Percentiles rank a stretch among this genome's conserved stretches.
Evolutionary conservation across 2,797 vertebrate species (phyloP).

Genomic region (Mastacembelus armatus): DNA sequence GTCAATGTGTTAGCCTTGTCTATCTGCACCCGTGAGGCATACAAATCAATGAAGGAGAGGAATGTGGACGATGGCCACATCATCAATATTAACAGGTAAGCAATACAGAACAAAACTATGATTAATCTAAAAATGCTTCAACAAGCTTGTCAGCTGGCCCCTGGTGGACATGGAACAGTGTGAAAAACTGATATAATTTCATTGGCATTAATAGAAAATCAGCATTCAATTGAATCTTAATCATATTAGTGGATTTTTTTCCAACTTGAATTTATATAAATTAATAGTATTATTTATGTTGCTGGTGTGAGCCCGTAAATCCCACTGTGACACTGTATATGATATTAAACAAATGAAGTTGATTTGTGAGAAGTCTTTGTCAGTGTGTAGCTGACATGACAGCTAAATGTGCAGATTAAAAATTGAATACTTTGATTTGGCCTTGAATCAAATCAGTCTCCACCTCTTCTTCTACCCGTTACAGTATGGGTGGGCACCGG

Average conservation of each 20-base stretch:
- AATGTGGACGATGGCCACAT: constrained; percentile 95
- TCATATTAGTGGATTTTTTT: too few relatives aligned
- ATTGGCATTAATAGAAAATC: not conserved
- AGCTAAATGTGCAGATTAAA: too few relatives aligned
- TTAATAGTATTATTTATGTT: too few relatives aligned
- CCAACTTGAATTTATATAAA: too few relatives aligned
- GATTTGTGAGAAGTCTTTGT: too few relatives aligned
- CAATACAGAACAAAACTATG: not conserved
- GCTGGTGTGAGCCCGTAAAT: not conserved
- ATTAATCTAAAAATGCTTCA: constrained; percentile 3
- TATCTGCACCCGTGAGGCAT: constrained; percentile 95
- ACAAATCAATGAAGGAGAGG: constrained; percentile 96
- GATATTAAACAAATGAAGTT: constrained; percentile 1
- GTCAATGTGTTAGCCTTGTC: constrained; percentile 95
- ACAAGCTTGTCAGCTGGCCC: constrained; percentile 17
- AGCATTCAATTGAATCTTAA: too few relatives aligned
- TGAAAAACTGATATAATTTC: too few relatives aligned
- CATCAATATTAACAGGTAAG: constrained; percentile 97
- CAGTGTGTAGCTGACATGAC: too few relatives aligned
- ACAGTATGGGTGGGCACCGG: constrained; percentile 93
- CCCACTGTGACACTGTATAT: not conserved
- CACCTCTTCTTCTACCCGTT: constrained; percentile 3
- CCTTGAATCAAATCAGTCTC: not conserved
- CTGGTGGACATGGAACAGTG: too few relatives aligned
- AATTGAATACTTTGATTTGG: not conserved